These are phyloP conservation scores for Petrocephalus sullivani DNA, from an alignment of 2,797 vertebrate species.

Conservation along the genomic window DNA sequence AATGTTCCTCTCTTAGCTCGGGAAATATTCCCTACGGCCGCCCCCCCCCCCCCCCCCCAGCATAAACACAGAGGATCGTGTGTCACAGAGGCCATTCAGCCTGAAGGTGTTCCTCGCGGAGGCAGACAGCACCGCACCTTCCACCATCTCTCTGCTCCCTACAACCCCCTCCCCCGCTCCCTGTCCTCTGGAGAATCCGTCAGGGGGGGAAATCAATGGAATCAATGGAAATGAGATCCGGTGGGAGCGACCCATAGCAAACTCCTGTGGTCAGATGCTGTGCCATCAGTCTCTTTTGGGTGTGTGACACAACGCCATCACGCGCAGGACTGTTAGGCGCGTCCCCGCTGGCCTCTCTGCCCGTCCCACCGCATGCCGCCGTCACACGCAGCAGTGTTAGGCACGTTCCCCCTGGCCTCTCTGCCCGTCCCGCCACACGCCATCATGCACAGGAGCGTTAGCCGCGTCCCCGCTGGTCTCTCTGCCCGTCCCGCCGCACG, in stretches of 20 bases:
- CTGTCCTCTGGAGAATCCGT: too few species aligned
- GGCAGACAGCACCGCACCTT: neutral
- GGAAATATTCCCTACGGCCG: slow-evolving; percentile 2
- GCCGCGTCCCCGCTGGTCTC: too few species aligned
- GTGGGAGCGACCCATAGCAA: neutral
- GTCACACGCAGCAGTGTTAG: too few species aligned
- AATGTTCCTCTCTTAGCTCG: neutral
- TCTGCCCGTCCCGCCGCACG: too few species aligned
- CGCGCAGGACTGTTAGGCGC: neutral
- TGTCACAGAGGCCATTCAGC: neutral
- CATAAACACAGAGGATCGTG: slow-evolving; percentile 6
- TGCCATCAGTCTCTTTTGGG: neutral
- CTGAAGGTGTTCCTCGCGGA: neutral
- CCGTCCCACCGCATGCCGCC: too few species aligned
- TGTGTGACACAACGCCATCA: neutral
- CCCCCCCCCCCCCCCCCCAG: neutral
- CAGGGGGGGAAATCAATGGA: neutral
- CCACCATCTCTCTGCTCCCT: neutral
- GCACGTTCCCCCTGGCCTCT: too few species aligned
- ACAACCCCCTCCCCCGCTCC: neutral
- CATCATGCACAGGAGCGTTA: neutral
- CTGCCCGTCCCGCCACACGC: too few species aligned
- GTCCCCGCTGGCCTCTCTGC: too few species aligned
- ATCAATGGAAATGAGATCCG: neutral
- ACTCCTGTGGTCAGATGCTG: neutral